A percentile compares a stretch with the other conserved stretches of the same genome.
These are phyloP conservation scores for Hirtodrosophila duncani DNA, from an alignment of 2,888 invertebrate genomes.

Conservation along the genomic window DNA sequence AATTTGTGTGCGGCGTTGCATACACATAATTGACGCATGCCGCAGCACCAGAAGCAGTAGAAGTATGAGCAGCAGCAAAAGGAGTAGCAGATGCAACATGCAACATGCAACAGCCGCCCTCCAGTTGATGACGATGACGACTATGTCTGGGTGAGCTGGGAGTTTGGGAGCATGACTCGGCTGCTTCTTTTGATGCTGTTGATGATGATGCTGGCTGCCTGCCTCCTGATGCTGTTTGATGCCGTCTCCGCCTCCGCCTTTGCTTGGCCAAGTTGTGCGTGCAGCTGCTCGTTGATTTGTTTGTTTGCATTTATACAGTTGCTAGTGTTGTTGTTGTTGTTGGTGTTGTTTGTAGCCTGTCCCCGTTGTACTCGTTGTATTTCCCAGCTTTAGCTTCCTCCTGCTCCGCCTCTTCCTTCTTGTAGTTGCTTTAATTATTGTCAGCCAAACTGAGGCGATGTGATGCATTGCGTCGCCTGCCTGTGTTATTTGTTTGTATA, in stretches of 20 bases:
- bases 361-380: constrained; percentile 22
- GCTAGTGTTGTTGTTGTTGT: constrained; percentile 15
- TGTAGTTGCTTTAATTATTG: constrained; percentile 70
- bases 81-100: constrained; percentile 21
- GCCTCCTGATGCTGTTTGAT: too few relatives aligned
- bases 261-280: constrained; percentile 17
- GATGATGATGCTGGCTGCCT: too few relatives aligned
- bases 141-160: too few relatives aligned
- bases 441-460: constrained; percentile 52
- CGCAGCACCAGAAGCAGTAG: constrained; percentile 29
- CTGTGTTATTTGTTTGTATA: constrained; percentile 27
- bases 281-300: constrained; percentile 42
- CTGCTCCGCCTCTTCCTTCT: too few relatives aligned
- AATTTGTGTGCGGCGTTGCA: constrained; percentile 62
- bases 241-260: too few relatives aligned
- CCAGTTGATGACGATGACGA: too few relatives aligned
- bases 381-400: too few relatives aligned
- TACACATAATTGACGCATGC: constrained; percentile 50
- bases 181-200: constrained; percentile 49
- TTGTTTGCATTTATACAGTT: constrained; percentile 26
- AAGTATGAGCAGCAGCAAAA: constrained; percentile 25
- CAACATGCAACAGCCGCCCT: constrained; percentile 25
- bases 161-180: constrained; percentile 40
- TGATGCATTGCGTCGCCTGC: constrained; percentile 32
- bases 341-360: constrained; percentile 8